phyloP scores from a whole-genome alignment of 2,888 invertebrate genomes.

The Drosophila lacicola region DNA sequence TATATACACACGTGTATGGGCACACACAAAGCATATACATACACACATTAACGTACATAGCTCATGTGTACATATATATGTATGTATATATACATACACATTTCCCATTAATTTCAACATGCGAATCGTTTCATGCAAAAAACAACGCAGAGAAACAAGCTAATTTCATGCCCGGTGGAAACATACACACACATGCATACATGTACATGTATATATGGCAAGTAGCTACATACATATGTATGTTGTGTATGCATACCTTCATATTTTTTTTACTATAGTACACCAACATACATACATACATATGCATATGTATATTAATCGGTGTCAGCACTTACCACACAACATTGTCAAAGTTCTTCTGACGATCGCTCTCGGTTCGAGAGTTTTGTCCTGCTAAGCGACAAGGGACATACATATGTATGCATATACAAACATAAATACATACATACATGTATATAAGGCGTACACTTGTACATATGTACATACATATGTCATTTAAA shows the following conservation, averaged over 20 bases:
- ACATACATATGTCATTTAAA: not conserved
- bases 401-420: not conserved
- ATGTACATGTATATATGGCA: not conserved
- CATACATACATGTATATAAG: not conserved
- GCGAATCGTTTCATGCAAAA: conserved; percentile 37
- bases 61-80: not conserved
- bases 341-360: no score
- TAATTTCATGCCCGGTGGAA: conserved; percentile 33
- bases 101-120: conserved; percentile 28
- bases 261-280: no score
- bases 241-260: no score
- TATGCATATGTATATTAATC: not conserved
- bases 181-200: not conserved
- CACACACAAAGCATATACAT: no score
- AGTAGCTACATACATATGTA: not conserved
- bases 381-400: no score
- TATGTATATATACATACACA: not conserved
- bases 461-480: not conserved
- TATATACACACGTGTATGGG: not conserved
- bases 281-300: not conserved
- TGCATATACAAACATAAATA: not conserved
- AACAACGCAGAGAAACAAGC: conserved; percentile 1
- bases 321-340: not conserved
- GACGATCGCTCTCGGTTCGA: no score
- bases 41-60: not conserved